Evolutionary conservation across 2,888 invertebrate species (phyloP), one percentile per base, ranked within the genome.

Genomic region (Xestia sexstrigata): DNA sequence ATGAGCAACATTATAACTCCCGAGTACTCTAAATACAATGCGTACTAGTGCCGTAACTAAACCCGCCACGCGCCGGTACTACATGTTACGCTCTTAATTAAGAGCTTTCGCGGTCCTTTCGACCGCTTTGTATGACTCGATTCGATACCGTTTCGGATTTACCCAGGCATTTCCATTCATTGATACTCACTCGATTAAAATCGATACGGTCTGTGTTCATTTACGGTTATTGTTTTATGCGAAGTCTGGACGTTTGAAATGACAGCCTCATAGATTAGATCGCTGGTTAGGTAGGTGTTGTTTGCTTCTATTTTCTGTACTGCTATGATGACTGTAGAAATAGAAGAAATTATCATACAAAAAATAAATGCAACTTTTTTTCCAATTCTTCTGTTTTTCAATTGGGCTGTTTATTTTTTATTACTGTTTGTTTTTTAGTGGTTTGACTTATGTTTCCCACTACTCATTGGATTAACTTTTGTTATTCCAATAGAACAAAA

Each of bases 21-120:
- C 20, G 55, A 71, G 78, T 74, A 78, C 85, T 76, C 66, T 35
- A 35, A 63, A 73, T 42, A 79, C 76, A 85, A 84, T 80, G 63
- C 60, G 69, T 42, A 85, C 83, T 85, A 83, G 87, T 82, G 73
- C 84, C 89, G 87, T 90, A 81, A 90, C 92, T 91, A 94, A 92
- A 87, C 83, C 73, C 70, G 91, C 49, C 95, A 95, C 95, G 95
- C 87, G 94, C 77, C 92, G 85, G 81, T 84, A 88, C 90, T 84
- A 88, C 90, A 91, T 90, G 92, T 86, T 88, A 79, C 87, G 80
- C 81, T 84, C 78, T 87, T 95, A 93, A 95, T 95, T 93, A 95
- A 94, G 93, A 89, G 90, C 90, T 87, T 91, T 91, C 87, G 74
- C 74, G 84, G 83, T 79, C 79, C 83, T 87, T 76, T 84, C 89